Evolutionary conservation across 2,113 vertebrate species (phyloP), one percentile per base, ranked within the genome.

Genomic region (Amia ocellicauda): DNA sequence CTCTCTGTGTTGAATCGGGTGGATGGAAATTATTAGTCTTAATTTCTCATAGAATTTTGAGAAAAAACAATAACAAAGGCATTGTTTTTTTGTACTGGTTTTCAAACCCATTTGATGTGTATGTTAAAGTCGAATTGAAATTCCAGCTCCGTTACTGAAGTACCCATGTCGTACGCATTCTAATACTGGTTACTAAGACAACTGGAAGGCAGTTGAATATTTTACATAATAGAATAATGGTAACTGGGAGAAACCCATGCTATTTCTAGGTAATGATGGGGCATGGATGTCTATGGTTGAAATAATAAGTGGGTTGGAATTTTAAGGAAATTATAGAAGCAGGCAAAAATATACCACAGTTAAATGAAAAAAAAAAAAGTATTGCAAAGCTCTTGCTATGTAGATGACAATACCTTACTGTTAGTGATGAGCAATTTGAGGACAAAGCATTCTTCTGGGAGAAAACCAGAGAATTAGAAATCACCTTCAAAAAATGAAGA

Each of bases 241-340:
- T 20, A 24, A 23, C 52, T 54, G 40, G 11, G 22, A 40, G 40
- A 29, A 41, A 29, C 20, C 28, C 9, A 22, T 1, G 43, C 56
- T 29, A 27, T n/a, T 57, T 9, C 14, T 28, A 17, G 63, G 54
- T 26, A 55, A 58, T 64, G 45, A 29, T 49, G 63, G 53, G 62
- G 24, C 45, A 10, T 40, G 63, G 63, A 53, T 42, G 7, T 58
- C 54, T 64, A 4, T 49, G 63, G 63, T 29, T 29, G 28, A 29
- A 49, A 45, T 64, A 64, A 64, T 64, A 58, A 64, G 63, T 20
- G 42, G 41, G 40, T 64, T n/a, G 63, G 26, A 3, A 42, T 28
- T 43, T 7, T 14, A 3, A 57, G 63, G 63, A 64, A 58, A 57
- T 45, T 64, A 43, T 64, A 47, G 26, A 64, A 19, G 54, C 53